These are phyloP conservation scores for Lutraria rhynchaena DNA, from an alignment of 1,140 invertebrate genomes.

Conservation along the genomic window DNA sequence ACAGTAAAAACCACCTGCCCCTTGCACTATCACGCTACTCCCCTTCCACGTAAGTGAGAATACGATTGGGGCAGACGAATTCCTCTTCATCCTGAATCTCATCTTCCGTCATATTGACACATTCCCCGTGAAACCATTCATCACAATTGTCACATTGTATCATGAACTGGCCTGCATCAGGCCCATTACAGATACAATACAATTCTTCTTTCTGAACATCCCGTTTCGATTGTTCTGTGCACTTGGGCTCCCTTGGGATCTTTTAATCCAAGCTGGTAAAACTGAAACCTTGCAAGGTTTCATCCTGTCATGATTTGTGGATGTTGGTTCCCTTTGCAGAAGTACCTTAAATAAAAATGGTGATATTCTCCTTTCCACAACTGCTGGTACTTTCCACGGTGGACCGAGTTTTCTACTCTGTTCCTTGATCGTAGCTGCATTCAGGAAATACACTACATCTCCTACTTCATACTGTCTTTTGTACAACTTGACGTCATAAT, in stretches of 20 bases:
- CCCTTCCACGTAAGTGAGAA: too few species aligned
- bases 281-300: constrained; percentile 1
- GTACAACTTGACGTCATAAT: constrained; percentile 17
- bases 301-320: constrained; percentile 33
- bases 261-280: constrained; percentile 14
- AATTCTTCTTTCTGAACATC: not conserved
- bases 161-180: constrained; percentile 7
- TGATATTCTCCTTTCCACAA: not conserved
- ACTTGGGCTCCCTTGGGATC: not conserved
- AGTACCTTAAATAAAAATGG: constrained; percentile 13
- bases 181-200: constrained; percentile 31
- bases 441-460: constrained; percentile 34
- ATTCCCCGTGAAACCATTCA: constrained; percentile 41
- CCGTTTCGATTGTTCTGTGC: not conserved
- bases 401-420: constrained; percentile 21
- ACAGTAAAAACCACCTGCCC: too few species aligned
- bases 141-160: constrained; percentile 47
- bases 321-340: not conserved
- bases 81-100: not conserved
- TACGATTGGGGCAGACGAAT: constrained; percentile 7
- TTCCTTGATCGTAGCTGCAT: constrained; percentile 16
- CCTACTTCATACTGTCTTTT: constrained; percentile 30
- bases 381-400: constrained; percentile 28
- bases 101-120: constrained; percentile 30
- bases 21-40: too few species aligned